These are phyloP conservation scores for Condylura cristata DNA, from an alignment of 2,113 vertebrate species.

Conservation along the genomic window DNA sequence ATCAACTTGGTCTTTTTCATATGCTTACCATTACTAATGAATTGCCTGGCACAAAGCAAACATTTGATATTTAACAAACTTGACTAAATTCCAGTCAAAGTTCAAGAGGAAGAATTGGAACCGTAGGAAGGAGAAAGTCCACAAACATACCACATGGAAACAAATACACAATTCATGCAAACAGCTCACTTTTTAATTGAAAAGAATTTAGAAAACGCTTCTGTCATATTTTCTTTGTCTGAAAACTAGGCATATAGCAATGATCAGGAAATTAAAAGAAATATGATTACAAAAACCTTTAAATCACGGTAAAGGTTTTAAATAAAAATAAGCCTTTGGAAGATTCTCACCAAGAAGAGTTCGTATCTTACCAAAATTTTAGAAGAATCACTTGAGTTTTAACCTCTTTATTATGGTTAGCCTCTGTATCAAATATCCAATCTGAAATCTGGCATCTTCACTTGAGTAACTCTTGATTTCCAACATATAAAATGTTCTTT, in stretches of 20 bases:
- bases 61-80: background rate
- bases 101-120: background rate
- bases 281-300: background rate
- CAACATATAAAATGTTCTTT: background rate
- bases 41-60: constrained; percentile 36
- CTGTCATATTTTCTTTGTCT: background rate
- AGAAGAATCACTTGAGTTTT: background rate
- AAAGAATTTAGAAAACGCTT: background rate
- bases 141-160: background rate
- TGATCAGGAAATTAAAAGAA: background rate
- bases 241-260: background rate
- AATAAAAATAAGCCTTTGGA: background rate
- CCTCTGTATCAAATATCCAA: background rate
- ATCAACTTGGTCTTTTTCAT: background rate
- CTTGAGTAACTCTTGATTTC: background rate
- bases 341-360: background rate
- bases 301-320: background rate
- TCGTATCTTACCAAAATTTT: background rate
- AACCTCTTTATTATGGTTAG: background rate
- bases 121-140: background rate
- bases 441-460: background rate
- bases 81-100: constrained; percentile 13
- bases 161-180: background rate
- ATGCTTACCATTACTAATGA: background rate
- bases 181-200: background rate